phyloP scores from a whole-genome alignment of 2,797 vertebrate species.

The Dendrocincla fuliginosa region DNA sequence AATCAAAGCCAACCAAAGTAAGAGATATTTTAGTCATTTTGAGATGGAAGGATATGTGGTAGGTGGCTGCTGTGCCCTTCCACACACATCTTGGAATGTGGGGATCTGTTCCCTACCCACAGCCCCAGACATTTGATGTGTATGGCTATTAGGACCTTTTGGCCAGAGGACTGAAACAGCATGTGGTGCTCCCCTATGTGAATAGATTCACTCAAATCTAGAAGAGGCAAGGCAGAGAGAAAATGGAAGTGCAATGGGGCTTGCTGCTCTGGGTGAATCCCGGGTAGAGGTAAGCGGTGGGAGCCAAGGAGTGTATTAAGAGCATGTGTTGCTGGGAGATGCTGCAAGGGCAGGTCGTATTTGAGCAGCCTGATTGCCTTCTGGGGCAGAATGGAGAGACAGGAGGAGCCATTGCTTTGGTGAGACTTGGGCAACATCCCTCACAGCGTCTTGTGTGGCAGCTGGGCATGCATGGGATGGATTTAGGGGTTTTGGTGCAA shows the following conservation, averaged over 20 bases:
- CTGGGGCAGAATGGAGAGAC: background rate
- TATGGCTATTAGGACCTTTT: background rate
- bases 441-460: rapidly evolving
- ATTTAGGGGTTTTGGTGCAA: rapidly evolving
- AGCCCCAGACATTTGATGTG: rapidly evolving
- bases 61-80: background rate
- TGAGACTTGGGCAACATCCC: background rate
- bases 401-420: background rate
- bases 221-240: background rate
- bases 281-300: background rate
- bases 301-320: rapidly evolving
- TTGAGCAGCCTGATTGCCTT: too few species aligned
- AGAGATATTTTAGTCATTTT: background rate
- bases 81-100: rapidly evolving
- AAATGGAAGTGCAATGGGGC: background rate
- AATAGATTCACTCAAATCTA: background rate
- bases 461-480: background rate
- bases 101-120: background rate
- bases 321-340: background rate
- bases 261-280: background rate
- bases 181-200: background rate
- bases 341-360: background rate
- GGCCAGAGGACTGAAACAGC: background rate
- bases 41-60: background rate
- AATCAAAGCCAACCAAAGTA: background rate